Base-by-base conservation (phyloP, 2,113 vertebrate genomes). In the Grallaria varia region DNA sequence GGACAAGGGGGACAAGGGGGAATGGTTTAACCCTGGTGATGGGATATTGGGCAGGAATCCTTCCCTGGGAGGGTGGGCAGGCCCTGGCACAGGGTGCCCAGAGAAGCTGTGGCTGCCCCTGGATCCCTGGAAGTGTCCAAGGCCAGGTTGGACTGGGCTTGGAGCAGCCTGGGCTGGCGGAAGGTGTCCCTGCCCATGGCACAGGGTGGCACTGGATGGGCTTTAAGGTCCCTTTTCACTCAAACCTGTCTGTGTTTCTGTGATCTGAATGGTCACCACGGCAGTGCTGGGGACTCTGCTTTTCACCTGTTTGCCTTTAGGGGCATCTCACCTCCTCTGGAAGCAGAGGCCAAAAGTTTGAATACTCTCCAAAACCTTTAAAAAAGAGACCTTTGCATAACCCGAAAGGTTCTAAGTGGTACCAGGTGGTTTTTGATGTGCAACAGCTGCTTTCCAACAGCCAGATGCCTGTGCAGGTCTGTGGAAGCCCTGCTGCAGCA, bases 251-350 rank as follows among this genome's bases (percentile, higher is more conserved):
- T 31, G 13, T 31, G 42, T 23, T 66, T 66, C 30, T 33, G 9
- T 45, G 42, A 69, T 69, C 55, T 10, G 25, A 52, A 59, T 55
- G 45, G 52, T 77, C 21, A 1, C 25, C 33, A 4, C 0, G 2
- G 40, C 50, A 60, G 31, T 67, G 40, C 58, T 4, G 0, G 3
- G 19, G 18, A 6, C 33, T 45, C 55, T 1, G 0, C 3, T 69
- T 63, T 79, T 53, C 68, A 23, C 1, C 1, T 25, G n/a, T 75
- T 80, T 71, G 56, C 66, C 10, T 91, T 84, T 69, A 24, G 40
- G 33, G 33, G 15, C 21, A 8, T 33, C 35, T 56, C 58, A 5
- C 9, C 45, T 80, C 27, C 45, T 53, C 16, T 64, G 68, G 35
- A 81, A 76, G 53, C 52, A 47, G 53, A 58, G 58, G 63, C 58